phyloP scores from a whole-genome alignment of 1,140 invertebrate genomes.

The Drosophila setifemur region DNA sequence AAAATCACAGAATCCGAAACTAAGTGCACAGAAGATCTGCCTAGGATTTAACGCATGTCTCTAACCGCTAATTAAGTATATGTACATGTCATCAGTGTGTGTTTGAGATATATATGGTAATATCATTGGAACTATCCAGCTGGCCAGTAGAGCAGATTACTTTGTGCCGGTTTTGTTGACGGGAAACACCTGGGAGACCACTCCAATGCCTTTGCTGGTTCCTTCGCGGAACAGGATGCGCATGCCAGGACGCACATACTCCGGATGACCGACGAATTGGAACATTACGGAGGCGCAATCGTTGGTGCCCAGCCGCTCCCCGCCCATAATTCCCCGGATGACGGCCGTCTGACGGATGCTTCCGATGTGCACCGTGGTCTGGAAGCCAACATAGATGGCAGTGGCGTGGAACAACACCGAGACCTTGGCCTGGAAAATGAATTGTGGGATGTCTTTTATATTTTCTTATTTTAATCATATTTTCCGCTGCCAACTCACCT shows the following conservation, averaged over 20 bases:
- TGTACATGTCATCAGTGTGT: conserved; percentile 34
- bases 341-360: conserved; percentile 97
- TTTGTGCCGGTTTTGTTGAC: conserved; percentile 69
- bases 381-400: conserved; percentile 93
- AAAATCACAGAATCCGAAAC: conserved; percentile 77
- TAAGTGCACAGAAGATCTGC: conserved; percentile 63
- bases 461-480: not conserved
- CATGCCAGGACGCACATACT: conserved; percentile 95
- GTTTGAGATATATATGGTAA: conserved; percentile 53
- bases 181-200: conserved; percentile 92
- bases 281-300: conserved; percentile 94
- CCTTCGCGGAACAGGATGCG: conserved; percentile 94
- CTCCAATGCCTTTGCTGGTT: conserved; percentile 93
- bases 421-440: conserved; percentile 89
- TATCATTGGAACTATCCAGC: conserved; percentile 27
- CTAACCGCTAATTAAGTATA: conserved; percentile 39
- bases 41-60: conserved; percentile 33
- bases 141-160: conserved; percentile 11
- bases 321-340: conserved; percentile 85
- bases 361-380: conserved; percentile 96
- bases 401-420: conserved; percentile 90
- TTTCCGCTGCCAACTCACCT: conserved; percentile 83
- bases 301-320: conserved; percentile 86
- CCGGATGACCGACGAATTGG: conserved; percentile 93
- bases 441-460: not conserved